Conservation (phyloP, 2,113 vertebrate genomes). For the Thymallus thymallus region DNA sequence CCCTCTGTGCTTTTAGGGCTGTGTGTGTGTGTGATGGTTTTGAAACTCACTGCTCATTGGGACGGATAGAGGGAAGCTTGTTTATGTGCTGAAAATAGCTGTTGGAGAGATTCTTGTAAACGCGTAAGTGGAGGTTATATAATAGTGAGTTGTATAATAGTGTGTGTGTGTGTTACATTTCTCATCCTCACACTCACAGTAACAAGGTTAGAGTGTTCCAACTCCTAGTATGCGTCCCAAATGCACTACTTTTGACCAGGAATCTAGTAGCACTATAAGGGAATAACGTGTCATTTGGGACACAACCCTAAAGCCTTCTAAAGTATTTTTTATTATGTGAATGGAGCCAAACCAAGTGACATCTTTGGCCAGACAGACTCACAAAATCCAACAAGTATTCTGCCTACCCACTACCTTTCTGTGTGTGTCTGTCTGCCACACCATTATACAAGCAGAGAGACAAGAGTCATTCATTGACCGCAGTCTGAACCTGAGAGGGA, state of each 20-base stretch:
- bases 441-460: too few relatives aligned
- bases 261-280: too few relatives aligned
- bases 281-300: too few relatives aligned
- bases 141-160: neutral
- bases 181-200: neutral
- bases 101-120: neutral
- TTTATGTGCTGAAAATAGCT: constrained; percentile 5
- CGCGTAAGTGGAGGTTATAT: neutral
- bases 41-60: neutral
- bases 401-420: neutral
- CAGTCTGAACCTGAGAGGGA: neutral
- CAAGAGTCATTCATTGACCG: too few relatives aligned
- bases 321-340: neutral
- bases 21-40: neutral
- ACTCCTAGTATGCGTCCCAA: too few relatives aligned
- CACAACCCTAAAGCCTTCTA: neutral
- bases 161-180: neutral
- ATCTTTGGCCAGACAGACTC: too few relatives aligned
- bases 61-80: neutral
- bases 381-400: neutral
- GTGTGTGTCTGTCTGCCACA: neutral
- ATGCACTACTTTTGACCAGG: too few relatives aligned
- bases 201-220: too few relatives aligned
- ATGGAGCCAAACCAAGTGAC: neutral
- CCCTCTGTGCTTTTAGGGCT: neutral